phyloP scores from a whole-genome alignment of 92 coral and sea anemone genomes.

The Zoanthus sansibaricus region DNA sequence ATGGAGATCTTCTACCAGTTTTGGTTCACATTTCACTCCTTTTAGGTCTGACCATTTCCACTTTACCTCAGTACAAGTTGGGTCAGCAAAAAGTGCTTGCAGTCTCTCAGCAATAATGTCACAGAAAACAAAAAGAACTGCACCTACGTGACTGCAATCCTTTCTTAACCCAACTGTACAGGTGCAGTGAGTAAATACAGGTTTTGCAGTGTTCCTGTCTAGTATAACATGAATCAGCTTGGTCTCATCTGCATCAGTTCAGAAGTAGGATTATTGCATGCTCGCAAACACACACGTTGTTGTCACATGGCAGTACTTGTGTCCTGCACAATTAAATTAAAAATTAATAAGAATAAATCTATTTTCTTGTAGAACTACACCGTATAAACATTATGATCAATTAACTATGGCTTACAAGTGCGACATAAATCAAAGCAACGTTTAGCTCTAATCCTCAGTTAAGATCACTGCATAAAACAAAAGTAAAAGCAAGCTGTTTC shows the following conservation, averaged over 20 bases:
- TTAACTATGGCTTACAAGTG: no score
- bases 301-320: slow-evolving; percentile 42
- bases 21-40: slow-evolving; percentile 41
- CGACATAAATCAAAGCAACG: no score
- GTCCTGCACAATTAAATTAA: slow-evolving; percentile 19
- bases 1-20: slow-evolving; percentile 49
- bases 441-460: no score
- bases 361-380: no score
- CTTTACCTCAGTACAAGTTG: slow-evolving; percentile 52
- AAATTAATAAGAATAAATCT: neutral
- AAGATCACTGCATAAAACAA: no score
- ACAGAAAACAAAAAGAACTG: slow-evolving; percentile 46
- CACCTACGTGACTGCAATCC: slow-evolving; percentile 49
- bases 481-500: no score
- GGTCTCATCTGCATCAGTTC: slow-evolving; percentile 45
- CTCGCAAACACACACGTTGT: slow-evolving; percentile 36
- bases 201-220: slow-evolving; percentile 35
- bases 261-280: slow-evolving; percentile 46
- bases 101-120: slow-evolving; percentile 40
- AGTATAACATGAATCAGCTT: slow-evolving; percentile 37
- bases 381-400: no score
- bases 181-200: slow-evolving; percentile 42
- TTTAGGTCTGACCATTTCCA: slow-evolving; percentile 50
- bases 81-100: slow-evolving; percentile 36
- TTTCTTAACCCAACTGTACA: slow-evolving; percentile 38